Evolutionary conservation across 2,797 vertebrate species (phyloP), one percentile per base, ranked within the genome.

Genomic region (Acanthurus tractus): DNA sequence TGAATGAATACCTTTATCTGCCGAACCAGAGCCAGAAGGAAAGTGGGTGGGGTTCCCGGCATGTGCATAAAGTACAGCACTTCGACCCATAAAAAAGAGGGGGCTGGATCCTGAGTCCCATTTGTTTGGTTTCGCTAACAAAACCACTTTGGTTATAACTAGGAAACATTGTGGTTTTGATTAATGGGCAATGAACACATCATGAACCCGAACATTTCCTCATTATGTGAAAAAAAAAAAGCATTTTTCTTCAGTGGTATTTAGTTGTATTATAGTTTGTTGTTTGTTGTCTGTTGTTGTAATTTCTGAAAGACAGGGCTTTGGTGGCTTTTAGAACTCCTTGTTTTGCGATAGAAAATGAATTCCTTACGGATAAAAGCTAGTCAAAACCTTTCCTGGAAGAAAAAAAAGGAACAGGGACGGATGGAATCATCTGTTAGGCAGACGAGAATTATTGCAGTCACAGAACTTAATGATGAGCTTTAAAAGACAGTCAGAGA

Each of bases 291-390:
- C 22, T 42, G 22, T 22, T 44, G n/a, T 17, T 61, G 29, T 49
- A 46, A 59, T 59, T 59, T 25, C 62, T 46, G 2, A 0, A 13
- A 61, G 42, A 44, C 14, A 12, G 9, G 40, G 25, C 36, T 57
- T 15, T 45, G 45, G 58, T 64, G 53, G n/a, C 45, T 64, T 36
- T 15, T 3, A 29, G 25, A 50, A 58, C 20, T 52, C 44, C 18
- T 63, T 20, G 23, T 25, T 45, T 29, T 57, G 62, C 56, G 34
- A 56, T 44, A 56, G 15, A 40, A 75, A 25, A 48, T 22, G 40
- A 18, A 71, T 18, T 62, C 55, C 54, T 59, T 12, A 36, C 0
- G 0, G 57, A 55, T 45, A 10, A 54, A 40, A 55, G 49, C 20
- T 34, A 20, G 4, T 50, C n/a, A 52, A 40, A 58, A 38, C 10